Evolutionary conservation across 35 echinoderm and acorn worm species (phyloP), one percentile per base, ranked within the genome.

Genomic region (Apostichopus parvimensis): DNA sequence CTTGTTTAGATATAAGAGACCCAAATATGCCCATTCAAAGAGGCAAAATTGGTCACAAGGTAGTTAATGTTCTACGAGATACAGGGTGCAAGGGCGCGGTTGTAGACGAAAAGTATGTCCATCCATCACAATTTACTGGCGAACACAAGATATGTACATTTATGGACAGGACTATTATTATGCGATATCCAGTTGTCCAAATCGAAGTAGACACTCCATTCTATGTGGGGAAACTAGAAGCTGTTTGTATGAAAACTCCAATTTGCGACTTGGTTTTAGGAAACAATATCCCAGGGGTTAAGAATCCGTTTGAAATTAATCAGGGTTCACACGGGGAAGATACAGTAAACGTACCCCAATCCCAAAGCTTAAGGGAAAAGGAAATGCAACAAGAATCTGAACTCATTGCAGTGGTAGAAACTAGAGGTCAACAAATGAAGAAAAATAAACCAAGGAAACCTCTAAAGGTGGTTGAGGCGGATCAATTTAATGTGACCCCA

Each of bases 51-150:
- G 82, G 45, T 62, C 12, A 79, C 45, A 23, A 92, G 5, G 52
- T 45, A 58, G 82, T 92, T 21, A 57, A 73, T 62, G 91, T 95
- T 1, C 58, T 95, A 24, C 59, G 94, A 23, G 94, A 92, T 80
- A 88, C 79, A 14, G 94, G 94, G 22, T 95, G 94, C 54, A 93
- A 80, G 57, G 88, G 92, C 18, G 92, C 92, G 17, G 87, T 95
- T 6, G 87, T 95, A 4, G 55, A 87, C 18, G 21, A 14, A 60
- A 64, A 66, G 18, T 85, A 90, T 76, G 94, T 95, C 14, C 9
- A 14, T 53, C 25, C 66, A 25, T 70, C 71, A 56, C 94, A 93
- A 28, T 62, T 93, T n/a, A 91, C 87, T 13, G 94, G 92, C 17
- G 87, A 93, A 64, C 53, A 66, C 26, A 93, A 90, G 70, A 90